These are phyloP conservation scores for Carettochelys insculpta DNA, from an alignment of 2,113 vertebrate species.

Conservation along the genomic window DNA sequence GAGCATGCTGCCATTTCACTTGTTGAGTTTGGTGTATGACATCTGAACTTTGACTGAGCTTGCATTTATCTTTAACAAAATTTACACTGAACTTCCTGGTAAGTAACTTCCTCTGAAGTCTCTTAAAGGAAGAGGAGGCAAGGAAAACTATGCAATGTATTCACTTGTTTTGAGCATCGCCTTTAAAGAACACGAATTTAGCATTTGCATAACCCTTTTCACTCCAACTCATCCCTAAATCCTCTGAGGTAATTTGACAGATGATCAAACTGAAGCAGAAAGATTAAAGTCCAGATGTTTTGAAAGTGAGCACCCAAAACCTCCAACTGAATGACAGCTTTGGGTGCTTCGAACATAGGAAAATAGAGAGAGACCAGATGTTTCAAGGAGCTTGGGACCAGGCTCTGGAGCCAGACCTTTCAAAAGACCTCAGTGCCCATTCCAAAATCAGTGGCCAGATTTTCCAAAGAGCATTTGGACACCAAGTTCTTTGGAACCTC, in stretches of 20 bases:
- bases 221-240: too few relatives aligned
- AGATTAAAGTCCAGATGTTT: neutral
- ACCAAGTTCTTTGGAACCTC: neutral
- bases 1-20: neutral
- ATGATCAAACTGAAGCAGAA: neutral
- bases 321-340: accelerated
- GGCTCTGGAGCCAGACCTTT: neutral
- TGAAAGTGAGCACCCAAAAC: accelerated
- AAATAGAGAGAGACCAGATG: neutral
- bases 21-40: accelerated
- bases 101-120: too few relatives aligned
- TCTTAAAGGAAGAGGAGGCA: neutral
- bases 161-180: neutral
- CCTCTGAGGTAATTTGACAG: accelerated
- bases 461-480: neutral
- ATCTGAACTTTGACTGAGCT: neutral
- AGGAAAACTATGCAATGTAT: neutral
- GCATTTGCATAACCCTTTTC: accelerated
- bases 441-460: accelerated
- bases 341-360: accelerated
- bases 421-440: neutral
- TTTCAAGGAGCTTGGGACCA: neutral
- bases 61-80: accelerated
- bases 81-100: too few relatives aligned
- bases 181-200: neutral